A percentile compares a stretch with the other conserved stretches of the same genome.
phyloP scores from a whole-genome alignment of 2,113 vertebrate genomes.

The Calyptommatus sinebrachiatus region DNA sequence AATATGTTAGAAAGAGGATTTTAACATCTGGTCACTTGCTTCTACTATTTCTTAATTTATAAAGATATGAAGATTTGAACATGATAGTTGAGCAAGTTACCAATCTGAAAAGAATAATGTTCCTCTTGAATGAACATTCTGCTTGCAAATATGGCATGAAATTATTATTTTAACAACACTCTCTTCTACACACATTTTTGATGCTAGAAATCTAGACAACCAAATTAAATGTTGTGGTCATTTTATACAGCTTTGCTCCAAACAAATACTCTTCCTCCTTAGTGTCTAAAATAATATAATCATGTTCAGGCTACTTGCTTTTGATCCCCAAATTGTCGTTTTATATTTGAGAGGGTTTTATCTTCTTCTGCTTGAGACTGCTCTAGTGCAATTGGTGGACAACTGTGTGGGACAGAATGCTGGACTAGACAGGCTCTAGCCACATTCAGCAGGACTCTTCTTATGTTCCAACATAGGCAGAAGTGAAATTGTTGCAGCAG shows the following conservation, averaged over 20 bases:
- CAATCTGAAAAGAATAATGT: constrained; percentile 57
- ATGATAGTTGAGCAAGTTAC: constrained; percentile 60
- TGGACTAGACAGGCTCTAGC: no score
- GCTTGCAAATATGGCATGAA: constrained; percentile 54
- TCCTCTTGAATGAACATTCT: constrained; percentile 62
- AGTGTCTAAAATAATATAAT: constrained; percentile 19
- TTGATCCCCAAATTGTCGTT: no score
- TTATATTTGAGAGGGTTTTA: no score
- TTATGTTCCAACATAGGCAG: no score
- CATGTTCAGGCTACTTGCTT: no score
- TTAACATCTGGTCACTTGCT: constrained; percentile 72
- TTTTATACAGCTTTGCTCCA: constrained; percentile 1
- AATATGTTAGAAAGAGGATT: constrained; percentile 50
- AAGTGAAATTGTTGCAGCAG: no score
- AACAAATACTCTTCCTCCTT: neutral
- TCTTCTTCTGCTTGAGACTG: no score
- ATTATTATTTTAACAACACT: constrained; percentile 57
- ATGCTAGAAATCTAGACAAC: constrained; percentile 47
- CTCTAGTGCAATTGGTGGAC: no score
- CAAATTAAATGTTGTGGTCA: constrained; percentile 26
- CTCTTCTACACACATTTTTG: constrained; percentile 58
- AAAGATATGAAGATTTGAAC: constrained; percentile 72
- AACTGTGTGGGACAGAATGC: no score
- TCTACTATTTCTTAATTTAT: constrained; percentile 74
- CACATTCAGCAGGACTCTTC: no score